Evolutionary conservation across 2,797 vertebrate species (phyloP), one percentile per base, ranked within the genome.

Genomic region (Anguilla obscura): DNA sequence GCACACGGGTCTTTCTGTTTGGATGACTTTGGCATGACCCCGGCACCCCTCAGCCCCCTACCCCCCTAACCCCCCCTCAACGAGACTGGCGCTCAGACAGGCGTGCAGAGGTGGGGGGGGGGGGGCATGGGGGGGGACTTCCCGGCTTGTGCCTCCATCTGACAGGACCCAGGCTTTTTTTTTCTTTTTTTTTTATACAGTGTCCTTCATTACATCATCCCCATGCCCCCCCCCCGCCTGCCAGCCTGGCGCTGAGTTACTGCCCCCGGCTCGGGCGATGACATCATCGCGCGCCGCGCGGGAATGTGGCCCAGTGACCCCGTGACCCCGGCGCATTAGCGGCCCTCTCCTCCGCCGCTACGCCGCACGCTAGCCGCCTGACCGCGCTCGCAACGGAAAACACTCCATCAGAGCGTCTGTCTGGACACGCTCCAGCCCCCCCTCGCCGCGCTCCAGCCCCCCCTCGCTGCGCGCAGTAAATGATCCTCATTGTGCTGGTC

Each of bases 221-320:
- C 48, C 33, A 36, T 36, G 33, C 60, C 86, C 33, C 86, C 21
- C 21, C 18, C 8, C 27, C n/a, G 36, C 36, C 36, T 36, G 36
- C 36, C 36, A 36, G 36, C 36, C 36, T 7, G 82, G 12, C 33
- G 30, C 33, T 79, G 14, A 24, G 45, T 79, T 45, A 79, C 74
- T 79, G 27, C 60, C 50, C 88, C 87, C 30, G 18, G 27, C 56
- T 27, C 87, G 18, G 74, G 87, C 96, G 95, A 96, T 96, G 60
- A 16, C 24, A n/a, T 96, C 95, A 96, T 95, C 91, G 83, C 93
- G 95, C 94, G 93, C 92, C 88, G 92, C 94, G 93, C 93, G 94
- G 91, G 95, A 96, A 96, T 95, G 94, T 90, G 93, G 36, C 36
- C 50, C 50, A 50, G 50, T 90, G 93, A 93, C 94, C 95, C 92